Percentiles rank a stretch among this genome's conserved stretches.
Evolutionary conservation across 2,797 vertebrate species (phyloP).

Genomic region (Erpetoichthys calabaricus): DNA sequence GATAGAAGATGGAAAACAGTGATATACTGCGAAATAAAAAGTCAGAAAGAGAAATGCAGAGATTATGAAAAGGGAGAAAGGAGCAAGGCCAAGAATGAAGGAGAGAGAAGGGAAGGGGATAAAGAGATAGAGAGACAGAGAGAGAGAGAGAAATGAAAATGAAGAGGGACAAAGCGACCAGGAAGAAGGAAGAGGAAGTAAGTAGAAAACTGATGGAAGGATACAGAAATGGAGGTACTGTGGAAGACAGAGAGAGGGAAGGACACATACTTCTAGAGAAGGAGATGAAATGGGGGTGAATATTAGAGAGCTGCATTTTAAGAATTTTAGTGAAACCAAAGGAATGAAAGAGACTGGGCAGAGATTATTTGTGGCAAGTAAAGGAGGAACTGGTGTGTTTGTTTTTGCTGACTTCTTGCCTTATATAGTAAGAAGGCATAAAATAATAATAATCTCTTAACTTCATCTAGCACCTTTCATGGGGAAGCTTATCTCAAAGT

Average conservation of each 20-base stretch:
- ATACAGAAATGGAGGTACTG: background rate
- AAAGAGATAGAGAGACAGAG: conserved; percentile 17
- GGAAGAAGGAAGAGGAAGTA: background rate
- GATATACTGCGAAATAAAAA: background rate
- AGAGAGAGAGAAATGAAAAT: conserved; percentile 8
- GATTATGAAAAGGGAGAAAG: background rate
- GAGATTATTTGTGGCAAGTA: too few relatives aligned
- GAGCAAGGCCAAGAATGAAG: background rate
- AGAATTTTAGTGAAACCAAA: conserved; percentile 2
- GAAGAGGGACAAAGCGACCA: background rate
- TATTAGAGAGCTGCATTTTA: conserved; percentile 6
- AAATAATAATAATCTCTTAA: too few relatives aligned
- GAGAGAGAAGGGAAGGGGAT: conserved; percentile 27
- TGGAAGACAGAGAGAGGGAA: conserved; percentile 10
- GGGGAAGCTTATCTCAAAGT: too few relatives aligned
- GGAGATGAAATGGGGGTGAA: background rate
- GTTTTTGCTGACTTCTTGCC: too few relatives aligned
- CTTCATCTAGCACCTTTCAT: too few relatives aligned
- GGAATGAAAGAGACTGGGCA: background rate
- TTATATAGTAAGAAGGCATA: too few relatives aligned
- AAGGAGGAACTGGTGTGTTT: too few relatives aligned
- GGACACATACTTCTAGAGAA: conserved; percentile 24
- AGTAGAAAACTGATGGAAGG: background rate
- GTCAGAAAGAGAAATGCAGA: background rate
- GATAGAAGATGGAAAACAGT: background rate